Percentiles rank a stretch among this genome's conserved stretches.
These are phyloP conservation scores for Eupithecia centaureata DNA, from an alignment of 2,888 invertebrate genomes.

Conservation along the genomic window DNA sequence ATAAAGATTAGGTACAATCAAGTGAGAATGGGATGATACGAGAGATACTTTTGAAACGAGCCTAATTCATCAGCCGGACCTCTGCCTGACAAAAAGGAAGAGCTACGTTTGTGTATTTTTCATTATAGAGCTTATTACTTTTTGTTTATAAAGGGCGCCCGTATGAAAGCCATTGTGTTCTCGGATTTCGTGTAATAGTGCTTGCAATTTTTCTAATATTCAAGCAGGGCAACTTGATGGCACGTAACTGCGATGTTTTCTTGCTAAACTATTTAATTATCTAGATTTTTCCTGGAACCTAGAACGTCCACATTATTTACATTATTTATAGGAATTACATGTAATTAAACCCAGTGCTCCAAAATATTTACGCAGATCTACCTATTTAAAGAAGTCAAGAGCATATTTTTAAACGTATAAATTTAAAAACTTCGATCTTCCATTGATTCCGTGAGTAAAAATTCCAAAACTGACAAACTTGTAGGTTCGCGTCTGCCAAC, in stretches of 20 bases:
- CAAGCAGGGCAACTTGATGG: background rate
- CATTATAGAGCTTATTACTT: slow-evolving; percentile 30
- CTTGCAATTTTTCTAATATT: background rate
- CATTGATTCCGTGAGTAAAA: slow-evolving; percentile 12
- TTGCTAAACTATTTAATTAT: background rate
- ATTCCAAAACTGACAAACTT: slow-evolving; percentile 26
- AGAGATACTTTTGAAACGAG: slow-evolving; percentile 35
- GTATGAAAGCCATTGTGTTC: slow-evolving; percentile 3
- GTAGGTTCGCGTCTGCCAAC: slow-evolving; percentile 29
- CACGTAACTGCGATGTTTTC: background rate
- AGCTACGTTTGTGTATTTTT: slow-evolving; percentile 30
- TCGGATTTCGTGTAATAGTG: background rate
- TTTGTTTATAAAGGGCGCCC: slow-evolving; percentile 27
- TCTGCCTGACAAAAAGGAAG: slow-evolving; percentile 12
- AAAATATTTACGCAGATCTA: background rate
- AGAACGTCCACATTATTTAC: background rate
- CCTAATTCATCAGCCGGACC: slow-evolving; percentile 33
- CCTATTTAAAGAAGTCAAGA: background rate
- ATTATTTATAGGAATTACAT: background rate
- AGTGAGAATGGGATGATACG: slow-evolving; percentile 29
- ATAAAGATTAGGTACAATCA: slow-evolving; percentile 6
- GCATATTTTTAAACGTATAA: background rate
- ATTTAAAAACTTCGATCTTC: background rate
- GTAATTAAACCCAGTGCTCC: background rate
- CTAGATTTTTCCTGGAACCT: background rate